These are phyloP conservation scores for Stenoptilia bipunctidactyla DNA, from an alignment of 2,888 invertebrate genomes.

Conservation along the genomic window DNA sequence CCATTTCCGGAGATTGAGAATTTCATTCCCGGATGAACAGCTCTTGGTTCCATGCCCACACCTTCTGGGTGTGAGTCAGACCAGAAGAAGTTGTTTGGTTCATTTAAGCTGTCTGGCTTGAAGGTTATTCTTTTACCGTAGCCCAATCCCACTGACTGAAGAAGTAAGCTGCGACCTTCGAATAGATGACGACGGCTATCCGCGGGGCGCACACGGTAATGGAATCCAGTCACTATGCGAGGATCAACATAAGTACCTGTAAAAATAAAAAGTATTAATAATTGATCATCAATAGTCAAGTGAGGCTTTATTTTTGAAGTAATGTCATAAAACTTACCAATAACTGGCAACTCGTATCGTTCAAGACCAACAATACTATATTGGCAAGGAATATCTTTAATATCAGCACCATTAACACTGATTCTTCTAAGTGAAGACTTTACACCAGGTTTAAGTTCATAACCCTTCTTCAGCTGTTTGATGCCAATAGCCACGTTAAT, in stretches of 20 bases:
- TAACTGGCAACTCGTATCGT: constrained; percentile 77
- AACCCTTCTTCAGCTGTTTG: constrained; percentile 66
- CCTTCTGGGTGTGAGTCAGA: constrained; percentile 83
- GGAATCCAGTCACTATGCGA: constrained; percentile 79
- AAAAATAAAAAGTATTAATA: constrained; percentile 8
- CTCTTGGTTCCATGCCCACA: constrained; percentile 76
- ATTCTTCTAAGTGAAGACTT: constrained; percentile 74
- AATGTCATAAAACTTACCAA: constrained; percentile 59
- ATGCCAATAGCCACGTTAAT: constrained; percentile 71
- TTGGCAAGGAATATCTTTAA: constrained; percentile 76
- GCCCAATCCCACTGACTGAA: constrained; percentile 79
- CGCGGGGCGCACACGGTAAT: constrained; percentile 79
- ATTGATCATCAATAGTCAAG: background rate
- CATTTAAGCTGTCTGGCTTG: constrained; percentile 72
- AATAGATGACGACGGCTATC: constrained; percentile 75
- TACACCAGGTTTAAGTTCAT: constrained; percentile 75
- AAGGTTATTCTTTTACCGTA: constrained; percentile 83
- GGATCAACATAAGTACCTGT: constrained; percentile 80
- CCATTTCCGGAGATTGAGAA: constrained; percentile 74
- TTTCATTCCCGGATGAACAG: constrained; percentile 76
- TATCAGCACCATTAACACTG: constrained; percentile 72
- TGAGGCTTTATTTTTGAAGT: background rate
- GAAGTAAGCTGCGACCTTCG: constrained; percentile 72
- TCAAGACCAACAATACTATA: constrained; percentile 76
- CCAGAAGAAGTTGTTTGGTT: constrained; percentile 80